Evolutionary conservation across 2,888 invertebrate species (phyloP).

Genomic region (Polydrusus tereticollis): DNA sequence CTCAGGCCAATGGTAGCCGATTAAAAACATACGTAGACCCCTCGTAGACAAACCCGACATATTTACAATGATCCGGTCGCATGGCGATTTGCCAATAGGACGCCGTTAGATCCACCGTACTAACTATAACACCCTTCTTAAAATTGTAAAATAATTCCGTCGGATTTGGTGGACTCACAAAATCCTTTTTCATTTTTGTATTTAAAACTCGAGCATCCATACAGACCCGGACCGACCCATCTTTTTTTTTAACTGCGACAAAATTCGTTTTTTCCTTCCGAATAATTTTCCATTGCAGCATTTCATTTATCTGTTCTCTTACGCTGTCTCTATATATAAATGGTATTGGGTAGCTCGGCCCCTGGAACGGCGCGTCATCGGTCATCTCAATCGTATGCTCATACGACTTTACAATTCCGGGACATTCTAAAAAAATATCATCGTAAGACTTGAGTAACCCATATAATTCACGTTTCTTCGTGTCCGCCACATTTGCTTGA

Average conservation of each 20-base stretch:
- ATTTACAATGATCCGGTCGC: constrained; percentile 27
- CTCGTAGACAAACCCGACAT: constrained; percentile 47
- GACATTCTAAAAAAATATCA: constrained; percentile 30
- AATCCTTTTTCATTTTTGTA: constrained; percentile 30
- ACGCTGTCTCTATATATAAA: constrained; percentile 13
- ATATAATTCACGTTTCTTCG: constrained; percentile 1
- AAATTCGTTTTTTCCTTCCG: constrained; percentile 22
- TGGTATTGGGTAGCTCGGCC: constrained; percentile 28
- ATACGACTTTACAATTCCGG: constrained; percentile 13
- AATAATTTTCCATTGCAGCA: constrained; percentile 39
- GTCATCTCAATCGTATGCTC: constrained; percentile 18
- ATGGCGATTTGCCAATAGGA: constrained; percentile 49
- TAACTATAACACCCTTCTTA: constrained; percentile 10
- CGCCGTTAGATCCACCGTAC: constrained; percentile 35
- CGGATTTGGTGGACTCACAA: constrained; percentile 43
- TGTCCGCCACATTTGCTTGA: neutral
- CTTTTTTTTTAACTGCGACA: constrained; percentile 45
- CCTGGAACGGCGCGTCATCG: constrained; percentile 35
- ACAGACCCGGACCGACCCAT: constrained; percentile 42
- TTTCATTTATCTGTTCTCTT: constrained; percentile 28
- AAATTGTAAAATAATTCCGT: constrained; percentile 25
- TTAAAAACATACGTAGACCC: constrained; percentile 45
- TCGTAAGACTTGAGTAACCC: constrained; percentile 1
- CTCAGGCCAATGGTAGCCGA: constrained; percentile 44
- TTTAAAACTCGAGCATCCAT: constrained; percentile 46